These are phyloP conservation scores for Harpalus rubripes DNA, from an alignment of 2,888 invertebrate species.

Conservation along the genomic window DNA sequence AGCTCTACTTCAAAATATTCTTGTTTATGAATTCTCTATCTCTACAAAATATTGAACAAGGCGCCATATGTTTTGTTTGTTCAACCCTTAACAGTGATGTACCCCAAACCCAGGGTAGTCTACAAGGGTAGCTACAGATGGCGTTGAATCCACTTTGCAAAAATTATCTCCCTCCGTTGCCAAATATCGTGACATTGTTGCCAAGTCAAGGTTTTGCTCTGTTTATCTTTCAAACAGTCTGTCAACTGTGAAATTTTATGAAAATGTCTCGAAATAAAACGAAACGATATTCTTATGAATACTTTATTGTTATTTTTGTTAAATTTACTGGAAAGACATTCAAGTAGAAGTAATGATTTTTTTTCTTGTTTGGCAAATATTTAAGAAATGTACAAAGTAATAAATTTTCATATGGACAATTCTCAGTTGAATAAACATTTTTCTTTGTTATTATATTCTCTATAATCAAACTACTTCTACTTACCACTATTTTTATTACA, in stretches of 20 bases:
- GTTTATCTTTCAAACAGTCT: constrained; percentile 10
- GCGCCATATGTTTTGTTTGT: constrained; percentile 20
- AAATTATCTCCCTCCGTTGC: constrained; percentile 43
- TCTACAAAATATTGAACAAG: constrained; percentile 13
- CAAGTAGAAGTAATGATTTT: too few relatives aligned
- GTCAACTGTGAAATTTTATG: constrained; percentile 38
- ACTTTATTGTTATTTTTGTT: constrained; percentile 25
- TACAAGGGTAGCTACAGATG: constrained; percentile 48
- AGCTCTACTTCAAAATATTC: too few relatives aligned
- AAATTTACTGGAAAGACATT: not conserved
- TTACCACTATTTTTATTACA: too few relatives aligned
- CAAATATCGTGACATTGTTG: constrained; percentile 20
- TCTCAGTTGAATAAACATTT: too few relatives aligned
- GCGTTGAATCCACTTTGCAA: constrained; percentile 39
- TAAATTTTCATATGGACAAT: too few relatives aligned
- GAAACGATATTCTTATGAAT: not conserved
- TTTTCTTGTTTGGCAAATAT: too few relatives aligned
- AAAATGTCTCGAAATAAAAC: constrained; percentile 12
- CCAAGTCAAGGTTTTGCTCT: constrained; percentile 20
- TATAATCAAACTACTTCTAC: too few relatives aligned
- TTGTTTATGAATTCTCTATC: not conserved
- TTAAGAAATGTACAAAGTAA: too few relatives aligned
- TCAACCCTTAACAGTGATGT: constrained; percentile 33
- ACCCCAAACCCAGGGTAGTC: constrained; percentile 21
- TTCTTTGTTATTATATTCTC: too few relatives aligned